A percentile compares a stretch with the other conserved stretches of the same genome.
Conservation (phyloP, 2,797 vertebrate species). For the Bufotes viridis region DNA sequence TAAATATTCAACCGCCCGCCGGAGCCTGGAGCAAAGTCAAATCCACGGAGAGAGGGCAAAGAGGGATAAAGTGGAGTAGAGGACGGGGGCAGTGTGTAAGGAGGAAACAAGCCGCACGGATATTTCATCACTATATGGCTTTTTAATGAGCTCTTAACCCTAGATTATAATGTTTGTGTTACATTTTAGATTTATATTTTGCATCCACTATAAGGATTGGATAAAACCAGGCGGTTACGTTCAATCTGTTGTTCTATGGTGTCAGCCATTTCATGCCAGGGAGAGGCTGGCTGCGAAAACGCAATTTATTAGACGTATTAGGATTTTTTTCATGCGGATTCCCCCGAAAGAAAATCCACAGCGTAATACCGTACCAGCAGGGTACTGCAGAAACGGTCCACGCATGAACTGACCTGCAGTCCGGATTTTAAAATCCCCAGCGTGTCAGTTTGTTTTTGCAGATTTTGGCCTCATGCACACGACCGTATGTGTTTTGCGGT, state of each 20-base stretch:
- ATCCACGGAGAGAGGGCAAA: slow-evolving; percentile 13
- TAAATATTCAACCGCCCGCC: neutral
- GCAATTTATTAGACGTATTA: too few relatives aligned
- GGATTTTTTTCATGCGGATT: too few relatives aligned
- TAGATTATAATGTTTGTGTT: neutral
- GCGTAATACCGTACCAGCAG: too few relatives aligned
- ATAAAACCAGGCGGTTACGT: neutral
- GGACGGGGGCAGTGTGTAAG: neutral
- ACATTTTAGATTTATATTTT: neutral
- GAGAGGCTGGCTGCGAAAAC: neutral
- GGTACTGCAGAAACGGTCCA: too few relatives aligned
- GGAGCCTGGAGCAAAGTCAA: slow-evolving; percentile 23
- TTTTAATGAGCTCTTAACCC: neutral
- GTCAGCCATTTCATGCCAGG: neutral
- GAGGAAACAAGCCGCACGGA: neutral
- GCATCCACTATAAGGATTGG: neutral
- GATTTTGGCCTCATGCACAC: too few relatives aligned
- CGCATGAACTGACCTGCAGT: too few relatives aligned
- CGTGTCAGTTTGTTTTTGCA: too few relatives aligned
- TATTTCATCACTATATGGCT: neutral
- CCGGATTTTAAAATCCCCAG: too few relatives aligned
- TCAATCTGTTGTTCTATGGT: neutral
- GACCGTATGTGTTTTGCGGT: too few relatives aligned
- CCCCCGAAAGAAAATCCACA: too few relatives aligned
- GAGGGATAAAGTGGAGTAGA: neutral